These are phyloP conservation scores for Austrolebias charrua DNA, from an alignment of 2,797 vertebrate species.

Conservation along the genomic window DNA sequence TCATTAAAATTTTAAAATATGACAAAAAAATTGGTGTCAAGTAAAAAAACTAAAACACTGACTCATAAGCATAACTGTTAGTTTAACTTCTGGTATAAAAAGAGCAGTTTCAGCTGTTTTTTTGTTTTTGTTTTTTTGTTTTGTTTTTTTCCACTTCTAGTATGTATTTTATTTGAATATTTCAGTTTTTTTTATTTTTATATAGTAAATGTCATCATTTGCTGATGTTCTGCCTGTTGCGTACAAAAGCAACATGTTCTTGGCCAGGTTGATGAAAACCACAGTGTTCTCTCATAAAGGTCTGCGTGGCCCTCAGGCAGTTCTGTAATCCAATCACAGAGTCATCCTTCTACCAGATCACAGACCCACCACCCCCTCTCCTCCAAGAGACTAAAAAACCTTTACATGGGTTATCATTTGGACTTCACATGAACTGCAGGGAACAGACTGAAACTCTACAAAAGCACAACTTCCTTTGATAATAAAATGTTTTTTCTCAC, in stretches of 20 bases:
- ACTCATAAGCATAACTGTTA: no score
- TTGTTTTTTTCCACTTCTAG: no score
- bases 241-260: neutral
- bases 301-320: constrained; percentile 74
- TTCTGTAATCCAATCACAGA: constrained; percentile 68
- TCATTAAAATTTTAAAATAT: no score
- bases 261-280: constrained; percentile 18
- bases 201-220: neutral
- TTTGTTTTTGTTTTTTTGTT: no score
- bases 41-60: no score
- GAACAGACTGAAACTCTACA: neutral
- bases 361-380: constrained; percentile 62
- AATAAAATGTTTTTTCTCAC: no score
- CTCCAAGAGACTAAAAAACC: constrained; percentile 52
- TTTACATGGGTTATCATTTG: constrained; percentile 9
- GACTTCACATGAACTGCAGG: constrained; percentile 4
- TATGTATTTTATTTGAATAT: no score
- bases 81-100: no score
- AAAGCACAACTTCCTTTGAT: no score
- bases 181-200: neutral
- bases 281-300: constrained; percentile 70
- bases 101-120: no score
- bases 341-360: constrained; percentile 62
- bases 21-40: no score
- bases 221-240: neutral